phyloP scores from a whole-genome alignment of 30 jellyfish, hydroid and myxozoan species.

The Cassiopea andromeda region DNA sequence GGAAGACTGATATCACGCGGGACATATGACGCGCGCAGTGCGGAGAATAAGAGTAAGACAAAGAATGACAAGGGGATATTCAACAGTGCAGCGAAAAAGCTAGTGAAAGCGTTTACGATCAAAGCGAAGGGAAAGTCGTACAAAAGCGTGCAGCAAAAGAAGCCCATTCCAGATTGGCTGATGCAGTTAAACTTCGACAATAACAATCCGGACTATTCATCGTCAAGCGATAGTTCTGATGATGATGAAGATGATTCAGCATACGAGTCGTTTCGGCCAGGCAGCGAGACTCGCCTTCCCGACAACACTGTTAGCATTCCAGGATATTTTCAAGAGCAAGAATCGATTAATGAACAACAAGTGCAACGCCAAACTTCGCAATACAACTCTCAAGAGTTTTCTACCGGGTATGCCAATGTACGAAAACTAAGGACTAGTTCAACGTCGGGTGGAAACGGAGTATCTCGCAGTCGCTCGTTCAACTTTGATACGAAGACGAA shows the following conservation, averaged over 20 bases:
- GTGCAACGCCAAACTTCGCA: neutral
- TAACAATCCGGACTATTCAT: conserved; percentile 37
- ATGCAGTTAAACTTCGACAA: conserved; percentile 35
- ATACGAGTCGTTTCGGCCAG: conserved; percentile 20
- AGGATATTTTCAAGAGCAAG: neutral
- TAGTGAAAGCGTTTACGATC: conserved; percentile 38
- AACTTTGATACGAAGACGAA: conserved; percentile 46
- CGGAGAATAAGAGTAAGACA: conserved; percentile 18
- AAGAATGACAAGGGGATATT: conserved; percentile 53
- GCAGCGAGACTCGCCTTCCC: conserved; percentile 3
- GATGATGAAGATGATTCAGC: conserved; percentile 56
- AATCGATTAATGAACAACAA: neutral
- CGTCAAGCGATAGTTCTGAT: conserved; percentile 66
- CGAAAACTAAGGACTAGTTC: conserved; percentile 64
- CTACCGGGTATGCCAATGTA: conserved; percentile 75
- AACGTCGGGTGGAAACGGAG: conserved; percentile 3
- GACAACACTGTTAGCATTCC: neutral
- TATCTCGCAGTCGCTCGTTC: conserved; percentile 59
- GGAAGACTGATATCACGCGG: conserved; percentile 40
- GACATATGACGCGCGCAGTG: conserved; percentile 46
- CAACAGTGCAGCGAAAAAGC: conserved; percentile 47
- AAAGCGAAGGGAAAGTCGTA: conserved; percentile 20
- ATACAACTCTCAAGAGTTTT: conserved; percentile 10
- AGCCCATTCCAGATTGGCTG: conserved; percentile 44
- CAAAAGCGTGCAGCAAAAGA: neutral